These are phyloP conservation scores for Dicentrarchus labrax DNA, from an alignment of 2,113 vertebrate species.

Conservation along the genomic window DNA sequence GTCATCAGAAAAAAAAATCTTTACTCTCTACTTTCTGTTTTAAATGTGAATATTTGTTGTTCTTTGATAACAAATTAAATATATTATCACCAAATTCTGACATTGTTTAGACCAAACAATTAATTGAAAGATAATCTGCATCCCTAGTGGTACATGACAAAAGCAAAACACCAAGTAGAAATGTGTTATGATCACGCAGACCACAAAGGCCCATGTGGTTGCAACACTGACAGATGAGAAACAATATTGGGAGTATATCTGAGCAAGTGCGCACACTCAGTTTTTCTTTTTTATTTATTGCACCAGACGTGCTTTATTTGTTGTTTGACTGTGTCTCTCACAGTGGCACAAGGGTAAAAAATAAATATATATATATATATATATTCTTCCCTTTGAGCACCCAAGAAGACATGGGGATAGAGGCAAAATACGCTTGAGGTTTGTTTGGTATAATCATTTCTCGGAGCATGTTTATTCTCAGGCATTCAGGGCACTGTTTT, in stretches of 20 bases:
- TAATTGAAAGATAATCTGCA: neutral
- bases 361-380: too few species aligned
- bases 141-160: too few species aligned
- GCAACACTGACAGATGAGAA: constrained; percentile 39
- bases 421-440: constrained; percentile 34
- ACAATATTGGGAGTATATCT: constrained; percentile 28
- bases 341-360: constrained; percentile 10
- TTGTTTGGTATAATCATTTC: constrained; percentile 72
- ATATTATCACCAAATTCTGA: too few species aligned
- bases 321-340: constrained; percentile 40
- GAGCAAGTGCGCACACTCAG: constrained; percentile 7
- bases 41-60: neutral
- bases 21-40: neutral
- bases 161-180: neutral
- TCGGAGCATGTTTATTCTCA: constrained; percentile 59
- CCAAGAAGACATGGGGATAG: constrained; percentile 33
- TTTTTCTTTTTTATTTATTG: constrained; percentile 46
- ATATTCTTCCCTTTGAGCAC: constrained; percentile 55
- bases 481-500: constrained; percentile 4
- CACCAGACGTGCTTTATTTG: constrained; percentile 46
- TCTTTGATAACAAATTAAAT: neutral
- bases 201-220: neutral
- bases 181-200: neutral
- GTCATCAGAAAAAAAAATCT: neutral
- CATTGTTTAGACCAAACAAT: too few species aligned